These are phyloP conservation scores for Scytalopus superciliaris DNA, from an alignment of 2,113 vertebrate species.

Conservation along the genomic window DNA sequence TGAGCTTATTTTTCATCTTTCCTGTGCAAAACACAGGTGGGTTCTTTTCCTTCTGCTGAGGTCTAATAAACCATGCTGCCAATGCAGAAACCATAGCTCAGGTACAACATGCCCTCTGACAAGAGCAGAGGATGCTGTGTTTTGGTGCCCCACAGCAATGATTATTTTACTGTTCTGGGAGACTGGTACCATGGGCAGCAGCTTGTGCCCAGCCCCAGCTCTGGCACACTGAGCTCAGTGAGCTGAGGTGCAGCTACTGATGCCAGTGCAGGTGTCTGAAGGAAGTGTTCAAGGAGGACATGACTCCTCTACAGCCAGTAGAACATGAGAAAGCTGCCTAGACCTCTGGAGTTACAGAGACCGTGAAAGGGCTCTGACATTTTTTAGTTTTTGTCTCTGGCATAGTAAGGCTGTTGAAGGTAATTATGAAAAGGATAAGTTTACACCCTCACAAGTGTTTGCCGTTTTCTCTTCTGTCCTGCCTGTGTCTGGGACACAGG, in stretches of 20 bases:
- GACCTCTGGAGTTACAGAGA: background rate
- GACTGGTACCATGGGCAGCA: background rate
- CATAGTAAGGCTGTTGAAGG: background rate
- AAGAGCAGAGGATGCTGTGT: background rate
- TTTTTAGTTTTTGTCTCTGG: background rate
- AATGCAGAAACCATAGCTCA: background rate
- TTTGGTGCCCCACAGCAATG: background rate
- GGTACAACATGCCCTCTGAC: background rate
- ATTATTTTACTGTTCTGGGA: background rate
- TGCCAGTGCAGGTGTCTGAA: background rate
- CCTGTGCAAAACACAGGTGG: background rate
- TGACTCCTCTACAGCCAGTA: background rate
- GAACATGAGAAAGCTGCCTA: background rate
- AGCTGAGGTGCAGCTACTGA: background rate
- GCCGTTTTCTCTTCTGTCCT: background rate
- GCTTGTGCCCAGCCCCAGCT: background rate
- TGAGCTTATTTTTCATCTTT: background rate
- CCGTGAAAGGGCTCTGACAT: background rate
- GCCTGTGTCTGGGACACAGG: background rate
- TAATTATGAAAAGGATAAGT: background rate
- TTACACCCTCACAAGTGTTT: background rate
- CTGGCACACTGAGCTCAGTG: background rate
- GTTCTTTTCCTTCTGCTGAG: background rate
- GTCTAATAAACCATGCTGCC: background rate
- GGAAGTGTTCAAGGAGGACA: background rate